Evolutionary conservation across 2,113 vertebrate species (phyloP).

Genomic region (Odontesthes bonariensis): DNA sequence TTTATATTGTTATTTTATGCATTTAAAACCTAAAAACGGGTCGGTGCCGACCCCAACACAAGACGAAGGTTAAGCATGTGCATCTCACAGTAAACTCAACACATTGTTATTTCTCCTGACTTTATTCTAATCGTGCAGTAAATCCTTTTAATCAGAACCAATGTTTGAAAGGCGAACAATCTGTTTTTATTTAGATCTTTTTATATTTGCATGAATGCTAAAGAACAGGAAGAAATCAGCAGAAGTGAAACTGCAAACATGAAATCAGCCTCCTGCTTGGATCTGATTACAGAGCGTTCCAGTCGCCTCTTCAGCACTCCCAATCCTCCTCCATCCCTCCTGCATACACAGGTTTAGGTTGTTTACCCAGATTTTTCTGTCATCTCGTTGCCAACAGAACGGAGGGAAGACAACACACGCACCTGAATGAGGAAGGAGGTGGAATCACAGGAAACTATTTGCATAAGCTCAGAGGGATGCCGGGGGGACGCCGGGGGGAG

Average conservation of each 20-base stretch:
- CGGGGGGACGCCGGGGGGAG: not conserved
- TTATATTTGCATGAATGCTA: conserved; percentile 12
- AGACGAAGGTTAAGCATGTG: too few relatives aligned
- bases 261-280: conserved; percentile 61
- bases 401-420: not conserved
- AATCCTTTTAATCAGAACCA: too few relatives aligned
- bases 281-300: conserved; percentile 59
- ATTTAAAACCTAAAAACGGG: too few relatives aligned
- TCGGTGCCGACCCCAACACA: too few relatives aligned
- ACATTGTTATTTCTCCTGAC: too few relatives aligned
- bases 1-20: too few relatives aligned
- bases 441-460: conserved; percentile 61
- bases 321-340: not conserved
- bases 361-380: conserved; percentile 46
- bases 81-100: too few relatives aligned
- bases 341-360: not conserved
- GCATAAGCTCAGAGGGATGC: conserved; percentile 45
- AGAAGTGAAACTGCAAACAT: conserved; percentile 55
- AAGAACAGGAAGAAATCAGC: conserved; percentile 18
- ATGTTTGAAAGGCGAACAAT: not conserved
- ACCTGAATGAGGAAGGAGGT: conserved; percentile 27
- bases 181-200: conserved; percentile 9
- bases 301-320: not conserved
- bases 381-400: conserved; percentile 10
- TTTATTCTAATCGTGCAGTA: too few relatives aligned